phyloP scores from a whole-genome alignment of 2,113 vertebrate genomes.

The Acinonyx jubatus region DNA sequence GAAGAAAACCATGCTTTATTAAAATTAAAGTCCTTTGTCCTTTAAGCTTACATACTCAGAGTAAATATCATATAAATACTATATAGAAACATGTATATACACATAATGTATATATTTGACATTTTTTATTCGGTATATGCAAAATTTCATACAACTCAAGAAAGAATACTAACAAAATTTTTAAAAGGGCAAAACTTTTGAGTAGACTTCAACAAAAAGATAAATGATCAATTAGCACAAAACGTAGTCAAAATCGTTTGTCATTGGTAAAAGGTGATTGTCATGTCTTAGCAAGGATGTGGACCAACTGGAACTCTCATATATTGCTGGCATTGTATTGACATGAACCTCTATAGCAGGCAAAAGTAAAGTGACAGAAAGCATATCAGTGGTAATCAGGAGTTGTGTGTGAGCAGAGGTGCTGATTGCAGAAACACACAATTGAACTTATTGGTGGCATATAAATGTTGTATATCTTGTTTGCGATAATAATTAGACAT shows the following conservation, averaged over 20 bases:
- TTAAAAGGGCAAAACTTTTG: neutral
- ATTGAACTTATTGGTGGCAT: neutral
- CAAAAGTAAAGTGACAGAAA: neutral
- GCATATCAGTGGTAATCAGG: neutral
- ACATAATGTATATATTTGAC: neutral
- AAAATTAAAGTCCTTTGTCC: neutral
- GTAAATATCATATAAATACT: neutral
- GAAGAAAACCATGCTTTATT: neutral
- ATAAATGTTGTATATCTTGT: neutral
- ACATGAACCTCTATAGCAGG: neutral
- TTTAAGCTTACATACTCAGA: neutral
- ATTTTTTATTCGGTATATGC: neutral
- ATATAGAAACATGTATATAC: neutral
- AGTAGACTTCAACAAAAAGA: neutral
- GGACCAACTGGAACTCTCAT: rapidly evolving
- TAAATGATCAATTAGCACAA: neutral
- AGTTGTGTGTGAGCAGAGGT: rapidly evolving
- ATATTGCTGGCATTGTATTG: too few relatives aligned
- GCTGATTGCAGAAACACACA: neutral
- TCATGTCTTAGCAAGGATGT: neutral
- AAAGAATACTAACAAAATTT: neutral
- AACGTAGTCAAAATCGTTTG: neutral
- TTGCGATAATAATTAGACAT: neutral
- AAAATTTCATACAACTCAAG: neutral
- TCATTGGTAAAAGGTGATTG: neutral